Evolutionary conservation across 2,888 invertebrate genomes (phyloP), one percentile per base, ranked within the genome.

Genomic region (Leptinotarsa juncta): DNA sequence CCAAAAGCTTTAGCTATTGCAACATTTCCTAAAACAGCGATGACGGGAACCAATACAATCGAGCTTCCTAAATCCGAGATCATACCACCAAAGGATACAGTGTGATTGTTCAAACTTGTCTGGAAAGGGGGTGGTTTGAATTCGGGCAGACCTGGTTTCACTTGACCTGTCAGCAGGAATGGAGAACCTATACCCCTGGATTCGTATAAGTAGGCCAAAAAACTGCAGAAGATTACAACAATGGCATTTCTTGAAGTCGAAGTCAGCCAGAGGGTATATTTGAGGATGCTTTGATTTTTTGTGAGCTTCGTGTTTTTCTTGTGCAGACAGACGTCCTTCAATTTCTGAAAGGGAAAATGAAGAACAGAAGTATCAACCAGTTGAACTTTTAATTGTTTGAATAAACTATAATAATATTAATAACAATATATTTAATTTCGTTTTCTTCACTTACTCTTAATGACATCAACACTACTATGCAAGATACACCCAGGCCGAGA

Each of bases 1-100:
- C 95, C 94, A 86, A 98, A 98, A 50, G 97, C 96, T 88, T 97
- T 98, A 4, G 97, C 97, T 79, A 98, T 98, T 14, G 98, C 98
- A 1, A 98, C 96, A 84, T 97, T 96, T 78, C 98, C 97, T 66
- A 98, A 89, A 0, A 98, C 95, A 0, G 95, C 96, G 79, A 98
- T 95, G 50, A 98, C 91, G 2, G 98, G 97, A 12, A 98, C 93
- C 70, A 98, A 90, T 48, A 95, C 89, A 77, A 97, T 93, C 0
- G 97, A 96, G 0, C 95, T 93, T 4, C 97, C 97, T 73, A 98
- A 90, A 85, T 95, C 94, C 26, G 93, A 90, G 73, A 94, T 90
- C 95, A 94, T 94, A 77, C 93, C 92, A 16, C 90, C 84, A 81
- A 94, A 93, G 12, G 87, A 87, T 18, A 93, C 88, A 3, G 92